Evolutionary conservation across 2,797 vertebrate genomes (phyloP), one percentile per base, ranked within the genome.

Genomic region (Fistularia commersonii): DNA sequence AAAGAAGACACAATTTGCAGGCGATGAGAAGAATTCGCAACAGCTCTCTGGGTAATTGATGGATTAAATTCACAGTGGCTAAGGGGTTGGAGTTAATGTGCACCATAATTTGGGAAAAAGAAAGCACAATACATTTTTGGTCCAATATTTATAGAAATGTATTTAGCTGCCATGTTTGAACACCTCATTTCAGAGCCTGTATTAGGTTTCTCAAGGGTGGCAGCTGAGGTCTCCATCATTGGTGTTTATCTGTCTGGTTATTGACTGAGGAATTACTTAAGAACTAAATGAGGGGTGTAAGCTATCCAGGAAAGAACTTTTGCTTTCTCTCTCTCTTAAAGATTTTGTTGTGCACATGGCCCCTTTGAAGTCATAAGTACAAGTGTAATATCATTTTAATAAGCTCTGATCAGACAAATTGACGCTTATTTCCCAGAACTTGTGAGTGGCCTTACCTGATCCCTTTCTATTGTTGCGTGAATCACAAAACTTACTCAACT

Each of bases 31-130:
- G 72, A 90, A 90, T 88, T 90, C 59, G 80, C 80, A 87, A 86
- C 81, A 87, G 87, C 86, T 89, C 81, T 84, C 85, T 89, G 72
- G 74, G 84, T 90, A 91, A 90, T 89, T 91, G 89, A 89, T 84
- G 86, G 89, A 92, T 90, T 90, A 90, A 89, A 91, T 90, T 91
- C 81, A 36, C 35, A 80, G 80, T 80, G 76, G 85, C 80, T 84
- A 84, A 80, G 75, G 73, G 83, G 80, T 82, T 84, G 77, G 74
- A 84, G 79, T 87, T 89, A 87, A 90, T 87, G 83, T 87, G 76
- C 65, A 41, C 75, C 71, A 82, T 87, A 79, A 89, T 90, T 89
- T 88, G 73, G 66, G 74, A 61, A 71, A 83, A 84, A 81, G 57
- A 86, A 81, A 84, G 72, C 77, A 76, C 76, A 87, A 82, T 88